These are phyloP conservation scores for Tenrec ecaudatus DNA, from an alignment of 2,113 vertebrate species.

Conservation along the genomic window DNA sequence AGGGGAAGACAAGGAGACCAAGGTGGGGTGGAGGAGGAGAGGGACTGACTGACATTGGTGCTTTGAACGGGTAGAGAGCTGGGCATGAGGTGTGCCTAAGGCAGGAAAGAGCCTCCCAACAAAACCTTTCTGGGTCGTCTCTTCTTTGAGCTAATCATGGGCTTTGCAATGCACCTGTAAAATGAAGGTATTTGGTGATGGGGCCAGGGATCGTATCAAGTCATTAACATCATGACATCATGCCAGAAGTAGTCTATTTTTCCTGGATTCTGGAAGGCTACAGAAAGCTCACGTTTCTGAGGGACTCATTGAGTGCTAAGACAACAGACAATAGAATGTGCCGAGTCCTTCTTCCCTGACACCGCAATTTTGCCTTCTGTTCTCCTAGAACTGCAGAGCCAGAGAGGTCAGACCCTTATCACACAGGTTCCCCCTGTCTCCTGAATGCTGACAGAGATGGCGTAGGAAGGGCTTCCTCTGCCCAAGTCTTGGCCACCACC, in stretches of 20 bases:
- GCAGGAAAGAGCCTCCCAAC: neutral
- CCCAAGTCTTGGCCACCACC: too few species aligned
- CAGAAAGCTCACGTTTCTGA: neutral
- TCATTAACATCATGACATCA: neutral
- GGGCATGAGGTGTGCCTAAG: neutral
- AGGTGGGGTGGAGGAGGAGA: rapidly evolving
- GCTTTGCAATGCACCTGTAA: neutral
- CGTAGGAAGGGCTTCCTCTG: neutral
- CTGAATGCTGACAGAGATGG: neutral
- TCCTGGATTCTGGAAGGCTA: neutral
- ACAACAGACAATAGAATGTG: neutral
- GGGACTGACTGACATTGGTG: too few species aligned
- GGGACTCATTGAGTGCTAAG: neutral
- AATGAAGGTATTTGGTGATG: neutral
- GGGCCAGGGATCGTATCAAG: neutral
- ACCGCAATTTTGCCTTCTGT: neutral
- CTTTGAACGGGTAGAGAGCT: neutral
- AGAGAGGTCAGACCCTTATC: neutral
- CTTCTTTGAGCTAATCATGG: neutral
- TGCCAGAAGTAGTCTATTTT: neutral
- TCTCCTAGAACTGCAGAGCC: neutral
- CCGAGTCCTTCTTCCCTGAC: neutral
- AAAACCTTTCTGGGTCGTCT: neutral
- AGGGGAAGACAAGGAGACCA: neutral
- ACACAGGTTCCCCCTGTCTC: neutral